Evolutionary conservation across 2,888 invertebrate species (phyloP).

Genomic region (Pachycephus smyrnensis): DNA sequence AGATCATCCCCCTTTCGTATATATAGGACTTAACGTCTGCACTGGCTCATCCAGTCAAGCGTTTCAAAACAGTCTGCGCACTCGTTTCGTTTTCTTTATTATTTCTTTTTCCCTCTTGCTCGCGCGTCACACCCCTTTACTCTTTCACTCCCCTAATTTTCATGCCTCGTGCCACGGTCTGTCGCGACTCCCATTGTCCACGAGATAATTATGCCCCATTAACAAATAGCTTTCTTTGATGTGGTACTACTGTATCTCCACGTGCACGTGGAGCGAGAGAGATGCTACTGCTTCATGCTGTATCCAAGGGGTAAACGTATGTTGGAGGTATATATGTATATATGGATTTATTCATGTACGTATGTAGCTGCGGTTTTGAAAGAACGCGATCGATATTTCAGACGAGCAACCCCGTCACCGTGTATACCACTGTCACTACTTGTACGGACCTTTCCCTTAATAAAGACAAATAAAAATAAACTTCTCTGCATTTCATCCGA

Average conservation of each 20-base stretch:
- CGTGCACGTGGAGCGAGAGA: constrained; percentile 29
- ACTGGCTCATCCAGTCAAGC: not conserved
- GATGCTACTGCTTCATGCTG: not conserved
- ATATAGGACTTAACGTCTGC: not conserved
- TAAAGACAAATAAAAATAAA: not conserved
- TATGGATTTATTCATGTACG: not conserved
- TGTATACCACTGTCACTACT: not conserved
- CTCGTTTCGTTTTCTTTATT: not conserved
- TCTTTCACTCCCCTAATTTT: constrained; percentile 10
- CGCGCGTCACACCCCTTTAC: not conserved
- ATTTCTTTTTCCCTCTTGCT: not conserved
- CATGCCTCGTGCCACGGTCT: constrained; percentile 21
- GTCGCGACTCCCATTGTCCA: constrained; percentile 44
- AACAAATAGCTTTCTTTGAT: constrained; percentile 60
- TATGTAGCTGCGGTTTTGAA: constrained; percentile 34
- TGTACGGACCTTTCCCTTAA: not conserved
- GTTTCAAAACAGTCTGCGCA: not conserved
- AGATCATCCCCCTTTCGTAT: not conserved
- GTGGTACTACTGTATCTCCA: constrained; percentile 36
- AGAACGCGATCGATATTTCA: constrained; percentile 50
- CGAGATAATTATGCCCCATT: constrained; percentile 61
- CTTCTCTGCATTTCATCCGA: not conserved
- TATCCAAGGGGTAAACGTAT: not conserved
- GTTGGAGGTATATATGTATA: not conserved
- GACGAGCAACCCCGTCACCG: constrained; percentile 27